phyloP scores from a whole-genome alignment of 2,888 invertebrate species.

The Pristionchus fissidentatus region DNA sequence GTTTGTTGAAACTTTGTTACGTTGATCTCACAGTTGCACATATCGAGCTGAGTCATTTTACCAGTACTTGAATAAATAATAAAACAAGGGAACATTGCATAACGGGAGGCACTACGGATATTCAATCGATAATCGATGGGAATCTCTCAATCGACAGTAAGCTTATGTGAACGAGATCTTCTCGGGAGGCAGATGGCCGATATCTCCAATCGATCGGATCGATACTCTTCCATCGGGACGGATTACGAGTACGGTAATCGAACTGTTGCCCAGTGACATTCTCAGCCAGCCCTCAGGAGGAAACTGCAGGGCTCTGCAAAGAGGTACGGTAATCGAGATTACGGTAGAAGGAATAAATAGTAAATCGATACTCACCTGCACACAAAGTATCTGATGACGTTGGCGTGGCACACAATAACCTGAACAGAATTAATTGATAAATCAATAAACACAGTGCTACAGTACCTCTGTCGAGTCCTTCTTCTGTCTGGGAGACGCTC shows the following conservation, averaged over 20 bases:
- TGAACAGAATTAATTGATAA: background rate
- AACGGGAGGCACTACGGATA: background rate
- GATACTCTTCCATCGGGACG: conserved; percentile 89
- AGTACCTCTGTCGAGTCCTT: conserved; percentile 85
- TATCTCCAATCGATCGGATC: conserved; percentile 87
- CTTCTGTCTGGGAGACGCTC: conserved; percentile 86
- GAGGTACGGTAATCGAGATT: background rate
- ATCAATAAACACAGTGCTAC: background rate
- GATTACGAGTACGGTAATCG: conserved; percentile 90
- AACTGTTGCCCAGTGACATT: conserved; percentile 90
- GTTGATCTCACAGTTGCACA: background rate
- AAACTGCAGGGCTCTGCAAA: conserved; percentile 89
- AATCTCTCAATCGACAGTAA: background rate
- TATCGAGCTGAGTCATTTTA: background rate
- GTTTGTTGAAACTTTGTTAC: background rate
- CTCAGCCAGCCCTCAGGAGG: conserved; percentile 97
- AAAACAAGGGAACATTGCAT: background rate
- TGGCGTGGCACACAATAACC: conserved; percentile 94
- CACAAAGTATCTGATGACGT: conserved; percentile 95
- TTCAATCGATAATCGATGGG: too few species aligned
- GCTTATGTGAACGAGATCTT: conserved; percentile 76
- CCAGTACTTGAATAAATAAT: background rate
- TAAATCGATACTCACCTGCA: conserved; percentile 82
- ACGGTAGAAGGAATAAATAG: too few species aligned
- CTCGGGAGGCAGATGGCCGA: conserved; percentile 89